Base-by-base conservation (phyloP, 1,140 invertebrate species). In the Potamilus streckersoni region DNA sequence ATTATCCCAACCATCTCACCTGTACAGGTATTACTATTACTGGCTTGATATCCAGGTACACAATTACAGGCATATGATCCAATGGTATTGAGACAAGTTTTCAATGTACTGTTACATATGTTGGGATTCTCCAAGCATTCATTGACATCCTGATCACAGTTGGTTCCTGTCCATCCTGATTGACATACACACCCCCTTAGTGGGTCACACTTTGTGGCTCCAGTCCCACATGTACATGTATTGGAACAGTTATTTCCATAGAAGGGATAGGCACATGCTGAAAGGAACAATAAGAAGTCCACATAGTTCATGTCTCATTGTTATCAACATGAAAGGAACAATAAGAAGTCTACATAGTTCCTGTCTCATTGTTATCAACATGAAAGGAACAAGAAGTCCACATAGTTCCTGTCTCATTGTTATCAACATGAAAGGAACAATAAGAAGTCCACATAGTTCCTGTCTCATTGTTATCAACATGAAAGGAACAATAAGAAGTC, bases 101-200 rank as follows among this genome's bases (percentile, higher is more conserved):
- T 64, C 16, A 15, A 2, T 3, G 31, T 19, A 38, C 62, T 57
- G 19, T 71, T 64, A 38, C 70, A 71, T 16, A 27, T 17, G 19
- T 59, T 57, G 12, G 19, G 19, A 15, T 63, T 38, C 16, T 23
- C 2, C 3, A 4, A 17, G 19, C 70, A 71, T 71, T 71, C 70
- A 73, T 73, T 19, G 1, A 73, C n/a, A 31, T 73, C 71, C 16
- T 27, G 20, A 58, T 65, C 23, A 16, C 71, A 73, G n/a, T 5
- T 66, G 17, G 65, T 64, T 23, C 64, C 64, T 56, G 23, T 23
- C 63, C 64, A 73, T 27, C 71, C 71, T 17, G 14, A 15, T 12
- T 3, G 2, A 49, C 71, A 73, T 16, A 73, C 38, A 67, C 71
- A 73, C 20, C 71, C 71, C 0, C 23, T 14, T 2, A 73, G 49